Evolutionary conservation across 2,888 invertebrate genomes (phyloP), one percentile per base, ranked within the genome.

Genomic region (Xiphydria camelus): DNA sequence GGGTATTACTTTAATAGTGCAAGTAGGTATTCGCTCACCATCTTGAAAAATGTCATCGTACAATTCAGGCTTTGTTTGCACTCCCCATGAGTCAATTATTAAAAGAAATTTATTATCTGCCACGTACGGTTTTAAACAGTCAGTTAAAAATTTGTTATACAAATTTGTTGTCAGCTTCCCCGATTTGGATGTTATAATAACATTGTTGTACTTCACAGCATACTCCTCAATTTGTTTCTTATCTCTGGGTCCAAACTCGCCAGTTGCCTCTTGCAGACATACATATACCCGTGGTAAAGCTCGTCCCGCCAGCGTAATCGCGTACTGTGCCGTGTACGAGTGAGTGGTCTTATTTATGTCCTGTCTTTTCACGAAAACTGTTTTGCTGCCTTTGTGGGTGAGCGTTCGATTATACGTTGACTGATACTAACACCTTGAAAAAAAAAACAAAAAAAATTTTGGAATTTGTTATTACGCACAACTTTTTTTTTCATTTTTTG

Each of bases 61-160:
- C 18, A 54, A 4, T 17, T 17, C 20, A 2, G 50, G 19, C 18
- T 54, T 32, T 7, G 42, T 51, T 48, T 47, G 46, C 2, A 54
- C 53, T 15, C 48, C 48, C 53, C 51, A 58, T 15, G 53, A 58
- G 21, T 55, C 55, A 1, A 55, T 34, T 6, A 57, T 17, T 15
- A 57, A 31, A 2, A 57, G 40, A 41, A 54, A 54, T 3, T 45
- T 35, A 14, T 58, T 39, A n/a, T 47, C 18, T 39, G 20, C 5
- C 3, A 58, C 52, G 33, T 52, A 55, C 0, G 49, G 49, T 19
- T 47, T 48, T 31, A 59, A 14, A 25, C 47, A 12, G 10, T 55
- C 19, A 10, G 18, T 18, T 26, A 51, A 33, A 41, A 45, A 55
- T 9, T 45, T 19, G 43, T 40, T 40, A 35, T 53, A 55, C 5